Evolutionary conservation across 2,113 vertebrate species (phyloP).

Genomic region (Tragelaphus strepsiceros): DNA sequence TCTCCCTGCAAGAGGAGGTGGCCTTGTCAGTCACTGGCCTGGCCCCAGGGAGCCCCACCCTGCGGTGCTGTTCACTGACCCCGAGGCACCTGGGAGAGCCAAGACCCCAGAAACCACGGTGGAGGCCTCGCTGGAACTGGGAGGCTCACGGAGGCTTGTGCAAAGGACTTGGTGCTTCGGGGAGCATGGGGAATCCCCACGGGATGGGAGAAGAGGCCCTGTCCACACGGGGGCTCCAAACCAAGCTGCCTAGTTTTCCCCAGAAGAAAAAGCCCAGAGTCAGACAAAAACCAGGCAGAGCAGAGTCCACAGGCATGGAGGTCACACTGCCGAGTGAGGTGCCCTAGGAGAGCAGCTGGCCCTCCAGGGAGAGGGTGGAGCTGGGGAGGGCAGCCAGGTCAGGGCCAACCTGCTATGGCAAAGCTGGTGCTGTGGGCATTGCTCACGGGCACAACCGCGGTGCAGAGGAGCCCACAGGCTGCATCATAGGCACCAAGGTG

Average conservation of each 20-base stretch:
- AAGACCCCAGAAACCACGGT: neutral
- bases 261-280: neutral
- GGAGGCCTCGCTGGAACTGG: neutral
- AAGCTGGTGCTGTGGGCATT: neutral
- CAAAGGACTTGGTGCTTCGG: neutral
- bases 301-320: neutral
- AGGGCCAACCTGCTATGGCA: neutral
- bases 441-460: neutral
- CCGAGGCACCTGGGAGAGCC: neutral
- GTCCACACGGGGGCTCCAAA: neutral
- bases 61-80: neutral
- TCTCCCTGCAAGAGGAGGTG: constrained; percentile 85
- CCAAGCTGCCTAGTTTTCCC: neutral
- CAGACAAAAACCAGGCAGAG: neutral
- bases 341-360: neutral
- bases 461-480: neutral
- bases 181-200: neutral
- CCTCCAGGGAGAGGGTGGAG: neutral
- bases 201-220: neutral
- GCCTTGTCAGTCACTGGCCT: neutral
- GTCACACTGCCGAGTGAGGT: too few relatives aligned
- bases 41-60: neutral
- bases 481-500: neutral
- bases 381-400: neutral
- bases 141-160: accelerated